These are phyloP conservation scores for Argentina silus DNA, from an alignment of 2,797 vertebrate genomes.

Conservation along the genomic window DNA sequence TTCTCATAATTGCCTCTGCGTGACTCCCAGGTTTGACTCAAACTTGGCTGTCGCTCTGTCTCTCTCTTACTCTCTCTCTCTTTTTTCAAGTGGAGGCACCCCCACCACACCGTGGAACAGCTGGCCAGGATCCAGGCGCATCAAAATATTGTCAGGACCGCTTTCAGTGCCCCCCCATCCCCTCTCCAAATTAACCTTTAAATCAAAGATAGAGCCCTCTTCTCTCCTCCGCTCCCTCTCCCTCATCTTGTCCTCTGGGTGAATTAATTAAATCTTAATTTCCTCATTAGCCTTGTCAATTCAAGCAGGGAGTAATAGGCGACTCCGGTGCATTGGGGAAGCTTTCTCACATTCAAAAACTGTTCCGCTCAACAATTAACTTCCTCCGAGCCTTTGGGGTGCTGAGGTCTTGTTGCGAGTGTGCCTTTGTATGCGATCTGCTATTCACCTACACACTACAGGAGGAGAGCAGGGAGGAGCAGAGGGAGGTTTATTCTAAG, in stretches of 20 bases:
- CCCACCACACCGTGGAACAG: slow-evolving; percentile 47
- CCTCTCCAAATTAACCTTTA: slow-evolving; percentile 76
- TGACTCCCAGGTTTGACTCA: slow-evolving; percentile 62
- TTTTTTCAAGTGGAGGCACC: slow-evolving; percentile 35
- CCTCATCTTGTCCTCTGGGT: slow-evolving; percentile 66
- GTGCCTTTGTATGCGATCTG: slow-evolving; percentile 29
- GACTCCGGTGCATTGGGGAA: slow-evolving; percentile 52
- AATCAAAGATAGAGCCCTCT: slow-evolving; percentile 70
- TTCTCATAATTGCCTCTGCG: slow-evolving; percentile 65
- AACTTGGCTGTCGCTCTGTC: slow-evolving; percentile 62
- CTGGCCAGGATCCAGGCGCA: slow-evolving; percentile 68
- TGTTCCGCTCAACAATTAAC: slow-evolving; percentile 64
- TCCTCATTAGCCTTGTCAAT: slow-evolving; percentile 76
- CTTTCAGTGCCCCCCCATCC: slow-evolving; percentile 58
- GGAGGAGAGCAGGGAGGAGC: neutral
- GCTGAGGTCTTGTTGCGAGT: slow-evolving; percentile 31
- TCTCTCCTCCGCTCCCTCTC: slow-evolving; percentile 49
- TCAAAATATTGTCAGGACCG: slow-evolving; percentile 67
- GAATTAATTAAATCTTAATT: slow-evolving; percentile 79
- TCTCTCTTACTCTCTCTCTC: slow-evolving; percentile 29
- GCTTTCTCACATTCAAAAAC: slow-evolving; percentile 60
- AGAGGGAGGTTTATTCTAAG: neutral
- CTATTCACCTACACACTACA: slow-evolving; percentile 20
- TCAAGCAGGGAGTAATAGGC: slow-evolving; percentile 69
- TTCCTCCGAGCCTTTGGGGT: slow-evolving; percentile 48